These are phyloP conservation scores for Drosophila tsacasi DNA, from an alignment of 1,140 invertebrate genomes.

Conservation along the genomic window DNA sequence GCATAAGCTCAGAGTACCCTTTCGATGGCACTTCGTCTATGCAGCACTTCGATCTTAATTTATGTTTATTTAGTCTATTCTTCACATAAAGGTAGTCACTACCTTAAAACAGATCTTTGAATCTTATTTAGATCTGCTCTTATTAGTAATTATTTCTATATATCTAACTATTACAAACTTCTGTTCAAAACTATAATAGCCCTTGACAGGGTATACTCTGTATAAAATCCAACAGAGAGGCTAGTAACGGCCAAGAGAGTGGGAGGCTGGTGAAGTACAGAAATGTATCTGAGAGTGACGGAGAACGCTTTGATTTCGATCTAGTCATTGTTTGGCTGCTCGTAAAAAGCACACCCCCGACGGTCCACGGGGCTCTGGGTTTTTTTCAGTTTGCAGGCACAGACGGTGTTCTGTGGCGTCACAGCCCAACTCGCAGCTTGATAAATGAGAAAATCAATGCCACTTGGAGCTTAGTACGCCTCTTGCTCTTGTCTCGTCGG, in stretches of 20 bases:
- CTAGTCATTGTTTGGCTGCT: conserved; percentile 74
- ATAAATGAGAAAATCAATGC: conserved; percentile 79
- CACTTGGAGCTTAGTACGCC: conserved; percentile 67
- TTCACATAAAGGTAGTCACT: too few species aligned
- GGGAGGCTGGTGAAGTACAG: conserved; percentile 30
- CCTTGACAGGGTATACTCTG: conserved; percentile 2
- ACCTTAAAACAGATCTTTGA: too few species aligned
- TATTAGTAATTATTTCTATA: too few species aligned
- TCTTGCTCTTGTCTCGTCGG: conserved; percentile 66
- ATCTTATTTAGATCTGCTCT: too few species aligned
- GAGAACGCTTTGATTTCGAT: conserved; percentile 68
- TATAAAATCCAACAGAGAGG: conserved; percentile 5
- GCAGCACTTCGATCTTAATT: too few species aligned
- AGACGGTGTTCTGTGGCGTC: conserved; percentile 49
- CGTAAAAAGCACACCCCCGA: conserved; percentile 59
- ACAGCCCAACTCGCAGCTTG: conserved; percentile 55
- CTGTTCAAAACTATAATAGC: neutral
- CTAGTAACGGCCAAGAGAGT: conserved; percentile 2
- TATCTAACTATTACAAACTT: neutral
- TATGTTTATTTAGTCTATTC: too few species aligned
- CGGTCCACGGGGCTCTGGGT: conserved; percentile 52
- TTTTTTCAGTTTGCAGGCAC: conserved; percentile 43
- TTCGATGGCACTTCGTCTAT: neutral
- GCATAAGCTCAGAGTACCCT: neutral
- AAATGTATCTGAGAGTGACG: conserved; percentile 20